Conservation (phyloP, 1,140 invertebrate genomes). For the Maniola jurtina region DNA sequence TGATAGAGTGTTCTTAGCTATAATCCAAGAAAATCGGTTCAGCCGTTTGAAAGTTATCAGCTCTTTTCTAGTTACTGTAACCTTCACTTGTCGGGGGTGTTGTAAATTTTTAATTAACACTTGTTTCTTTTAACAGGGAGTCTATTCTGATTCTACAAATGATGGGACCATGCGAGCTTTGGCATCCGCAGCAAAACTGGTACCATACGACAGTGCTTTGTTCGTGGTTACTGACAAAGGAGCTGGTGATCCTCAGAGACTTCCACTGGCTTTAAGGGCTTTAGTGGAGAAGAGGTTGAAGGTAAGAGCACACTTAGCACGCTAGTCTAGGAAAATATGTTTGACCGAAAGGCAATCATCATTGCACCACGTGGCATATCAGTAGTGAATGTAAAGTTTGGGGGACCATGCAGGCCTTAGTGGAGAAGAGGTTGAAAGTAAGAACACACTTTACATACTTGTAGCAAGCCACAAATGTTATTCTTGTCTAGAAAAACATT, state of each 20-base stretch:
- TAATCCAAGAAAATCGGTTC: too few species aligned
- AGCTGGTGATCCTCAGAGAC: slow-evolving; percentile 70
- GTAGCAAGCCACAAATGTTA: too few species aligned
- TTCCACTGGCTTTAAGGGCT: slow-evolving; percentile 75
- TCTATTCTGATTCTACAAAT: slow-evolving; percentile 42
- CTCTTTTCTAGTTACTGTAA: too few species aligned
- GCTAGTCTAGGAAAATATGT: too few species aligned
- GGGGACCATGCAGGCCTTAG: too few species aligned
- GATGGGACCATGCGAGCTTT: slow-evolving; percentile 63
- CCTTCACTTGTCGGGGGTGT: too few species aligned
- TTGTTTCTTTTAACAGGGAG: slow-evolving; percentile 45
- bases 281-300: slow-evolving; percentile 78
- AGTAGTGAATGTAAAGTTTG: too few species aligned
- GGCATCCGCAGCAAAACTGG: slow-evolving; percentile 67
- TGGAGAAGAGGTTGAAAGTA: slow-evolving; percentile 79
- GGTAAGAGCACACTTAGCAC: slow-evolving; percentile 39
- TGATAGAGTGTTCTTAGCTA: too few species aligned
- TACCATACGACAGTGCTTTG: slow-evolving; percentile 81
- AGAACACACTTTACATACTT: not conserved
- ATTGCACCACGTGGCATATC: too few species aligned
- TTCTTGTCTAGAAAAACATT: not conserved
- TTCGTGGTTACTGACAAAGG: slow-evolving; percentile 77
- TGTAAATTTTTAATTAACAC: too few species aligned
- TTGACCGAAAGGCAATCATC: too few species aligned
- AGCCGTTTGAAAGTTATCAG: too few species aligned